Evolutionary conservation across 2,113 vertebrate genomes (phyloP).

Genomic region (Stigmatopora nigra): DNA sequence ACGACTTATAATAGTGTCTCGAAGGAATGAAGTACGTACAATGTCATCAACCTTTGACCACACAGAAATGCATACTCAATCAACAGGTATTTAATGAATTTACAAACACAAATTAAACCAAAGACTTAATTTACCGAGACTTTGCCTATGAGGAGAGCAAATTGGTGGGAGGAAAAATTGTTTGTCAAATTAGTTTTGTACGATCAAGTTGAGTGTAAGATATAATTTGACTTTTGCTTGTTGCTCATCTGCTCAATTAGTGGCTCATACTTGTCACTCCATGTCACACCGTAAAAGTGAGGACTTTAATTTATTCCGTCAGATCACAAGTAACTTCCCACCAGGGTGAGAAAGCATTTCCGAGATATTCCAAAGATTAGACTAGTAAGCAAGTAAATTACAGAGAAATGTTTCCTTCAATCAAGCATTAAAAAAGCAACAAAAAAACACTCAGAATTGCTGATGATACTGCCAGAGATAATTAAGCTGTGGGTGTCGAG

Average conservation of each 20-base stretch:
- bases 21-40: not conserved
- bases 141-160: not conserved
- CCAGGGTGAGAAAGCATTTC: conserved; percentile 58
- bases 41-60: not conserved
- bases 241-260: conserved; percentile 55
- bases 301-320: conserved; percentile 54
- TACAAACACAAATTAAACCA: not conserved
- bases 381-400: conserved; percentile 52
- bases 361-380: conserved; percentile 55
- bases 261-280: conserved; percentile 41
- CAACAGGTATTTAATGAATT: not conserved
- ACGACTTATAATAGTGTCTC: not conserved
- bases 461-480: conserved; percentile 49
- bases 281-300: conserved; percentile 33
- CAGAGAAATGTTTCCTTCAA: conserved; percentile 51
- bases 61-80: not conserved
- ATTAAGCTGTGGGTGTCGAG: conserved; percentile 57
- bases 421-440: conserved; percentile 51
- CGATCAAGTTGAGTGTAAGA: conserved; percentile 39
- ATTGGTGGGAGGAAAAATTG: not conserved
- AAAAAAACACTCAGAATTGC: conserved; percentile 55
- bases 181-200: conserved; percentile 11
- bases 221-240: conserved; percentile 37
- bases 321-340: conserved; percentile 56
- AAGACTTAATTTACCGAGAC: not conserved